Percentiles rank a stretch among this genome's conserved stretches.
phyloP scores from a whole-genome alignment of 2,113 vertebrate species.

The Lathamus discolor region DNA sequence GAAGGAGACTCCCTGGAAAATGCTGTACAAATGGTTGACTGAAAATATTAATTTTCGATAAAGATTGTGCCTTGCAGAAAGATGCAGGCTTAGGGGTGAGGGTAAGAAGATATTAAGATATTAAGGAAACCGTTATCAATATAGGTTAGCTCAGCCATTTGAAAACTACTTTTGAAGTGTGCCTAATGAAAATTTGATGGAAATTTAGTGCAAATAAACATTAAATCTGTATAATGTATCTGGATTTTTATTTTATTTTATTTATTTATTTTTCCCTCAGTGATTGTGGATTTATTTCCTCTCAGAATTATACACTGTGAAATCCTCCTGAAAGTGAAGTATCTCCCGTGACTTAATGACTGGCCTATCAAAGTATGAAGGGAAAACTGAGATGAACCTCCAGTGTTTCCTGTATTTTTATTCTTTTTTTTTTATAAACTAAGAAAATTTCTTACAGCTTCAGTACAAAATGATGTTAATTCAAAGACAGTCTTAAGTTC shows the following conservation, averaged over 20 bases:
- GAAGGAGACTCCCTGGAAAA: background rate
- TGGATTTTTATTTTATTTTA: background rate
- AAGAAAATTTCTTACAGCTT: background rate
- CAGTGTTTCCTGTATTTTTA: background rate
- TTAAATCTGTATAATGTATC: background rate
- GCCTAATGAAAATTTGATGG: background rate
- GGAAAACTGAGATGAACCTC: background rate
- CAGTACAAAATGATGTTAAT: background rate
- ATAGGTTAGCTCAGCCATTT: background rate
- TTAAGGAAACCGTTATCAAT: background rate
- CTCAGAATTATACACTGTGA: background rate
- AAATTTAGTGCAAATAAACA: background rate
- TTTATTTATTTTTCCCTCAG: background rate
- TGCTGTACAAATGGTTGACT: background rate
- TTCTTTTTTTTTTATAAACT: background rate
- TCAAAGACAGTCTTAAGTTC: background rate
- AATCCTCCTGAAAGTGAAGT: background rate
- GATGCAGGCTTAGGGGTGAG: background rate
- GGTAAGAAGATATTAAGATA: background rate
- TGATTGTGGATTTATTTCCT: background rate
- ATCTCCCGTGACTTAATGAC: background rate
- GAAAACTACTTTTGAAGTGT: background rate
- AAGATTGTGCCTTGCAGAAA: background rate
- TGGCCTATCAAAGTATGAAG: background rate
- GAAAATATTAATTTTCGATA: background rate